These are phyloP conservation scores for Drymonia ruficornis DNA, from an alignment of 2,888 invertebrate genomes.

Conservation along the genomic window DNA sequence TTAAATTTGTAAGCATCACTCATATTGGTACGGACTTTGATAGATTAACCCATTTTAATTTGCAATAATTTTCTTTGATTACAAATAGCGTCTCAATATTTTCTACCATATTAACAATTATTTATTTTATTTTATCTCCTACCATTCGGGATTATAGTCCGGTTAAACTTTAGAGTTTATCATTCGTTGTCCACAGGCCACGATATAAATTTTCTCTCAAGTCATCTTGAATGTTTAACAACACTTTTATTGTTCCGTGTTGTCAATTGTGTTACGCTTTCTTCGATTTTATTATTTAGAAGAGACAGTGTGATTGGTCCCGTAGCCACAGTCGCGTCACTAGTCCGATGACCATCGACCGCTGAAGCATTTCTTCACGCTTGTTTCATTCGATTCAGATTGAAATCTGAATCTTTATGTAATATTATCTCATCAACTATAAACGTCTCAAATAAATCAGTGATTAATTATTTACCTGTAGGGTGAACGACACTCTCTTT, in stretches of 20 bases:
- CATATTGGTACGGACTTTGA: too few species aligned
- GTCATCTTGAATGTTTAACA: conserved; percentile 38
- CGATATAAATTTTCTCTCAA: not conserved
- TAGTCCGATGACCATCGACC: not conserved
- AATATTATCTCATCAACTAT: conserved; percentile 20
- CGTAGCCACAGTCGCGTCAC: not conserved
- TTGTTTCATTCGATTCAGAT: conserved; percentile 4
- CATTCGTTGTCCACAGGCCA: not conserved
- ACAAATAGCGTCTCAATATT: too few species aligned
- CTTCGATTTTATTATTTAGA: conserved; percentile 40
- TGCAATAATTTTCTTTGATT: too few species aligned
- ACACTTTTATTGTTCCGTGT: conserved; percentile 55
- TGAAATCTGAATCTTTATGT: conserved; percentile 12
- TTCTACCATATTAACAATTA: too few species aligned
- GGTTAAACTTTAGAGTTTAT: not conserved
- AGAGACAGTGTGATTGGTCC: not conserved
- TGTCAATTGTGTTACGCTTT: conserved; percentile 60
- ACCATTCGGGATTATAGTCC: too few species aligned
- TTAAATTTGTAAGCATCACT: too few species aligned
- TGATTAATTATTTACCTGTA: too few species aligned
- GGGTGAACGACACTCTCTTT: too few species aligned
- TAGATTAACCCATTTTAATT: too few species aligned
- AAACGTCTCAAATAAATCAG: not conserved
- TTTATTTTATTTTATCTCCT: too few species aligned
- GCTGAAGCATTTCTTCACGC: conserved; percentile 1